Evolutionary conservation across 2,113 vertebrate genomes (phyloP), one percentile per base, ranked within the genome.

Genomic region (Rhizomys pruinosus): DNA sequence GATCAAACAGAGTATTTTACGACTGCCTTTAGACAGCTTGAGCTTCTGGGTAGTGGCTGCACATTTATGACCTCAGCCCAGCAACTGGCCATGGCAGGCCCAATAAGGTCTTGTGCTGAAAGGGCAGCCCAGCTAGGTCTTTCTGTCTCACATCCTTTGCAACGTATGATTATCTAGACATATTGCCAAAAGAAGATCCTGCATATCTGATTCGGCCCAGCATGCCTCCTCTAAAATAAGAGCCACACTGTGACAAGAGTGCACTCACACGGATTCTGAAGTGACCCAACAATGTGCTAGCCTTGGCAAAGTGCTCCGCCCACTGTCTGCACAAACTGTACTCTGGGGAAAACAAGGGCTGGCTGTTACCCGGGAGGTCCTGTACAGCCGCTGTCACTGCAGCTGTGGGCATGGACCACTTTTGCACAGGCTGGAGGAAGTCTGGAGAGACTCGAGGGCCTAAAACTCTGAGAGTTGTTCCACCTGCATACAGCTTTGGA

Each of bases 351-450:
- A 57, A 69, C 12, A 5, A 27, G 19, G 55, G 34, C 52, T 64
- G 39, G 59, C 85, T 74, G 89, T 66, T 78, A 85, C 79, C 68
- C 17, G 23, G 69, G n/a, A 61, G 61, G n/a, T 9, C 25, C 23
- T 47, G 2, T 27, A 25, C 9, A 52, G 78, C 73, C 81, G 87
- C 68, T 90, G 63, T 89, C 91, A 77, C 76, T 74, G 89, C 93
- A 95, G 92, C 84, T 76, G 19, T 32, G 34, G 42, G 55, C 25
- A 5, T 6, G 55, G 71, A 68, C 77, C 73, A 74, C 22, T n/a
- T 82, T 47, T 25, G 37, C 0, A 4, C 72, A 44, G 23, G 47
- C 90, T 76, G 32, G 22, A 20, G 57, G 59, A 87, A 59, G 71
- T 32, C 68, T 7, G 5, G 32, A 22, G 79, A 63, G 34, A 16